Base-by-base conservation (phyloP, 1,140 invertebrate genomes). In the Procambarus virginalis region DNA sequence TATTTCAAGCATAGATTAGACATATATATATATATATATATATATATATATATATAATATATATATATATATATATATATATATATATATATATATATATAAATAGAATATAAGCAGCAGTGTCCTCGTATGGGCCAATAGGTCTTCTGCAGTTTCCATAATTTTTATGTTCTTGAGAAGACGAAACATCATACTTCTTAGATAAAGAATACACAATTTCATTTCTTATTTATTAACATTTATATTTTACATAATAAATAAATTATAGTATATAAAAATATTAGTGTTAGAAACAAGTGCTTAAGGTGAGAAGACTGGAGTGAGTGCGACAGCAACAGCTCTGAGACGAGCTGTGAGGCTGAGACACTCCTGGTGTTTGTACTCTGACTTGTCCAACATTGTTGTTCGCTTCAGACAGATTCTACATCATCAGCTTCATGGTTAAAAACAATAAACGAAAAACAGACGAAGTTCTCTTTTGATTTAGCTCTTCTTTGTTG, bases 1-100 rank as follows among this genome's bases (percentile, higher is more conserved):
- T n/a, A n/a, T n/a, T n/a, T n/a, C n/a, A n/a, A n/a, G n/a, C n/a
- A n/a, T n/a, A n/a, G n/a, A n/a, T n/a, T n/a, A n/a, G n/a, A n/a
- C n/a, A n/a, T n/a, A n/a, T n/a, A 68, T 68, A 68, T 68, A 68
- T 68, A 68, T 68, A 68, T 68, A 68, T 68, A 68, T 68, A 68
- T 68, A 68, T 68, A 68, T 68, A n/a, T 68, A n/a, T 68, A 10
- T 68, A 4, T 20, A n/a, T 17, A 17, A 14, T 58, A 58, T 80
- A 58, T 80, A 48, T 84, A 84, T 73, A 84, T 84, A 70, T 84
- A 73, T 51, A 84, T 76, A 84, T 84, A 84, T 73, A 70, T 84
- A 73, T 70, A 84, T 84, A 48, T 73, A 70, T 73, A 73, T 73
- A 70, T 68, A 48, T 73, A 84, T 73, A 84, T 84, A 46, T 73